These are phyloP conservation scores for Podiceps cristatus DNA, from an alignment of 2,113 vertebrate genomes.

Conservation along the genomic window DNA sequence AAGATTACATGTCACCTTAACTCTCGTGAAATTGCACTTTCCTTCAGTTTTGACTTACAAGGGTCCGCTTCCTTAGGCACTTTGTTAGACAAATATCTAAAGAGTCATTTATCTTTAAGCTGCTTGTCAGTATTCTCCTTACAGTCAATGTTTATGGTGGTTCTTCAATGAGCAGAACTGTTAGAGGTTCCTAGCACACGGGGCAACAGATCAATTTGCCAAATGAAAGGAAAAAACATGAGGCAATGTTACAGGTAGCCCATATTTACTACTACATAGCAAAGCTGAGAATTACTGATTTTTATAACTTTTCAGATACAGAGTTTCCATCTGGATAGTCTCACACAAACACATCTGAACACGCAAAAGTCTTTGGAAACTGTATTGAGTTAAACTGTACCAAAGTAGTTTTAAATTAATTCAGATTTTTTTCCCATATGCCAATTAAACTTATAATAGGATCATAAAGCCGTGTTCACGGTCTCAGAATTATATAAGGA, in stretches of 20 bases:
- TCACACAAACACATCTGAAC: not conserved
- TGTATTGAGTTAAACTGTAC: not conserved
- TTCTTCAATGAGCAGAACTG: not conserved
- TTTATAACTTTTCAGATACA: not conserved
- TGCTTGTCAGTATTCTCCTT: not conserved
- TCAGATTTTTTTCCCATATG: not conserved
- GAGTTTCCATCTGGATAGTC: not conserved
- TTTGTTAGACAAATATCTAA: not conserved
- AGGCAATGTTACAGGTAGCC: not conserved
- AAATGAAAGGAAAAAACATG: not conserved
- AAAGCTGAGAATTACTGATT: not conserved
- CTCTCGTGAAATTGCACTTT: not conserved
- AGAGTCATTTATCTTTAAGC: not conserved
- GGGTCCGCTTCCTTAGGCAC: not conserved
- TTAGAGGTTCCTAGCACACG: not conserved
- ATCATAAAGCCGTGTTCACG: not conserved
- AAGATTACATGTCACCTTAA: not conserved
- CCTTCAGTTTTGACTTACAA: not conserved
- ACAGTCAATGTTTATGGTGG: not conserved
- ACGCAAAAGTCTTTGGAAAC: not conserved
- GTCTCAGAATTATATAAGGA: not conserved
- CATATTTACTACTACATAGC: not conserved
- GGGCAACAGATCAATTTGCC: not conserved
- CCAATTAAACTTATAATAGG: not conserved
- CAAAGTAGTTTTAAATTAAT: not conserved